phyloP scores from a whole-genome alignment of 1,140 invertebrate species.

The Pachypeltis micranthus region DNA sequence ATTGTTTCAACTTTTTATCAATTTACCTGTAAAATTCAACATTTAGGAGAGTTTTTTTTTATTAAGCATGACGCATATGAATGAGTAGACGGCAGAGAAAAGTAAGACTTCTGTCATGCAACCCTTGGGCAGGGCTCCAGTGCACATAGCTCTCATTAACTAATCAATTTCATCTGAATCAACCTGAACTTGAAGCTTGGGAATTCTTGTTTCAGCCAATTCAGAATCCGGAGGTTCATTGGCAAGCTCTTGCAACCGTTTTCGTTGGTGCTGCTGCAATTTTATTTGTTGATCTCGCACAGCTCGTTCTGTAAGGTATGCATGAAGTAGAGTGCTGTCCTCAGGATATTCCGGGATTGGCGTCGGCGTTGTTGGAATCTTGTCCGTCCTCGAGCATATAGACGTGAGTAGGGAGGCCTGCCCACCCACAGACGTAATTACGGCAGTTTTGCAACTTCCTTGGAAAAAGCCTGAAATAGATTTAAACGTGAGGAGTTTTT shows the following conservation, averaged over 20 bases:
- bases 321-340: slow-evolving; percentile 51
- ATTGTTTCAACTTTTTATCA: too few species aligned
- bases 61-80: too few species aligned
- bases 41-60: too few species aligned
- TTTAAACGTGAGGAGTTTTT: too few species aligned
- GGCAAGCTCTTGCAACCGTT: background rate
- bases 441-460: slow-evolving; percentile 3
- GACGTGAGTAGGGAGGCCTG: slow-evolving; percentile 43
- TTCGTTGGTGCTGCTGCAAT: slow-evolving; percentile 35
- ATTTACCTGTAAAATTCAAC: too few species aligned
- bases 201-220: background rate
- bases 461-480: background rate
- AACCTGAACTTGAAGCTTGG: background rate
- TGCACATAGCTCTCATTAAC: background rate
- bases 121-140: background rate
- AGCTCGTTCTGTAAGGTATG: slow-evolving; percentile 62
- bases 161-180: background rate
- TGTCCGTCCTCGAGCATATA: slow-evolving; percentile 49
- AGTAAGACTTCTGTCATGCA: too few species aligned
- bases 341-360: slow-evolving; percentile 42
- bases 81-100: too few species aligned
- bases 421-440: slow-evolving; percentile 17
- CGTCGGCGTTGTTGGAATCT: slow-evolving; percentile 40
- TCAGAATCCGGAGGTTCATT: background rate
- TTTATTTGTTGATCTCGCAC: slow-evolving; percentile 61